These are phyloP conservation scores for Anthopleura xanthogrammica DNA, from an alignment of 92 coral and sea anemone species.

Conservation along the genomic window DNA sequence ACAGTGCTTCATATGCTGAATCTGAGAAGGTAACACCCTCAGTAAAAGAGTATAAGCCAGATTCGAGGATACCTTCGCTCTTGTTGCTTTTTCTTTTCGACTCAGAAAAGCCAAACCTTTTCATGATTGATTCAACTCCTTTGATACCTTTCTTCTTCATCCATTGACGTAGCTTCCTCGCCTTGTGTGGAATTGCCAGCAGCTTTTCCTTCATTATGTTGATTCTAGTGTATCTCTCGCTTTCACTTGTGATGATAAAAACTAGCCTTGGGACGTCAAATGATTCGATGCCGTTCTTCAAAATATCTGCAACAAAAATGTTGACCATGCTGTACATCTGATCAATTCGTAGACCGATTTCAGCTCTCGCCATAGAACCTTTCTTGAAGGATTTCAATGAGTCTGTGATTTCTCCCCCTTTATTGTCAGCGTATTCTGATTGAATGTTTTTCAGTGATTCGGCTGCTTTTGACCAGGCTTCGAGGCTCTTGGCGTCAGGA, in stretches of 20 bases:
- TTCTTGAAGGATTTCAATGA: constrained; percentile 36
- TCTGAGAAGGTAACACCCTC: constrained; percentile 63
- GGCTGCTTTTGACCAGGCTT: constrained; percentile 66
- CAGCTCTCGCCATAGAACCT: constrained; percentile 30
- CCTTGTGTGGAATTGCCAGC: constrained; percentile 43
- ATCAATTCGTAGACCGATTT: constrained; percentile 43
- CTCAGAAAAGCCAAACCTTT: constrained; percentile 52
- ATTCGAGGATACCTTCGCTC: constrained; percentile 54
- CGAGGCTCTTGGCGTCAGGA: constrained; percentile 56
- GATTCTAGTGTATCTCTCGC: constrained; percentile 54
- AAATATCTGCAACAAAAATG: constrained; percentile 43
- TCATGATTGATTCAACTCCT: constrained; percentile 39
- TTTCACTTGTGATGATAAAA: constrained; percentile 54
- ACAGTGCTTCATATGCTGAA: constrained; percentile 45
- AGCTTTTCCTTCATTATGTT: constrained; percentile 47
- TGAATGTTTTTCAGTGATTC: constrained; percentile 53
- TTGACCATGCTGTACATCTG: constrained; percentile 59
- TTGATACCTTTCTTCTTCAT: constrained; percentile 17
- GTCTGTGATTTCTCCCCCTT: constrained; percentile 14
- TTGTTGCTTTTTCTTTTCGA: constrained; percentile 37
- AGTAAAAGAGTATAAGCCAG: constrained; percentile 44
- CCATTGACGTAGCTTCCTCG: constrained; percentile 44
- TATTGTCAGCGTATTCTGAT: constrained; percentile 33
- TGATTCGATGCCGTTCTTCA: constrained; percentile 54
- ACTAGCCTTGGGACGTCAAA: constrained; percentile 58